Base-by-base conservation (phyloP, 1,140 invertebrate genomes). In the Psilanteris sp. region DNA sequence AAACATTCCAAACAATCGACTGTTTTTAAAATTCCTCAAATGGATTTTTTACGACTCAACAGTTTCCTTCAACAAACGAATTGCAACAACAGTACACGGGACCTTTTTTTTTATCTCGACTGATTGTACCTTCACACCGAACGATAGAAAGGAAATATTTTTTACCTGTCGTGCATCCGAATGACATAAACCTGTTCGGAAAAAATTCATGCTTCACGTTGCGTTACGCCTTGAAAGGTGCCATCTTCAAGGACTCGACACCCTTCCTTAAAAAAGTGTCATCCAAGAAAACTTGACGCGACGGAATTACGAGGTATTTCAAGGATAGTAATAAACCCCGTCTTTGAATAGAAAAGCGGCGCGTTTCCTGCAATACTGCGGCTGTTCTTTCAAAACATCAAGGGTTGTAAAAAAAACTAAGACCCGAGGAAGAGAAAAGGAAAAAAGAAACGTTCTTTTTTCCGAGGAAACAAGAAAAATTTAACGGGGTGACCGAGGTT, bases 331-430 rank as follows among this genome's bases (percentile, higher is more conserved):
- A 72, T 81, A 78, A 84, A 73, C 34, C 48, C 52, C 43, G 66
- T 43, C 11, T 37, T 48, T 84, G 78, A 86, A 85, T 81, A 72
- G 79, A 57, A 79, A 43, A 74, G 62, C 59, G 50, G 64, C 41
- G 57, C 77, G 64, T 77, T 88, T 88, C 87, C 86, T 87, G 81
- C 81, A 87, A 87, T 79, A 86, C 79, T 79, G 81, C 64, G 82
- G 84, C 81, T 80, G 79, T 82, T 81, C 78, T 54, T 77, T 52
- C 72, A 73, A 37, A 73, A 61, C 71, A 64, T 83, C 78, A 85
- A 87, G 85, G 83, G 83, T 87, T 87, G 82, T 85, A 83, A 83
- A 84, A 82, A 77, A 62, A 54, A 20, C 55, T n/a, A 66, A 67
- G 43, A 31, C 64, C 54, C 44, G 6, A 66, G 79, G 81, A 83